phyloP scores from a whole-genome alignment of 2,113 vertebrate species.

The Cephalopholis sonnerati region DNA sequence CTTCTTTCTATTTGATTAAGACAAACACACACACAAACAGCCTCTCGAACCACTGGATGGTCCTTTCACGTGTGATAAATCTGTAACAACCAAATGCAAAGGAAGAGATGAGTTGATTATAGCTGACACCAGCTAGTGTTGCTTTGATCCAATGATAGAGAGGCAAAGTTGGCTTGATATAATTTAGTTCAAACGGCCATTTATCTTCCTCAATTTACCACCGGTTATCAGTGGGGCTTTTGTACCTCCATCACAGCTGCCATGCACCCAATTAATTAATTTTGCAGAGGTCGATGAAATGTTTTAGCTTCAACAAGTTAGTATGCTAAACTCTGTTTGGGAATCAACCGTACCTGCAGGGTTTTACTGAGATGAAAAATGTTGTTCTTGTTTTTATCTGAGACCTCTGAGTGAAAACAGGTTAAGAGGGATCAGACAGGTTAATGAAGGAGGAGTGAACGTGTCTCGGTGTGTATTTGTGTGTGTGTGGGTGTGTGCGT shows the following conservation, averaged over 20 bases:
- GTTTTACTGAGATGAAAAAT: constrained; percentile 25
- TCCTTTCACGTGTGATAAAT: constrained; percentile 45
- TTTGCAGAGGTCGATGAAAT: constrained; percentile 37
- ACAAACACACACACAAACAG: constrained; percentile 38
- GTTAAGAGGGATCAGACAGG: constrained; percentile 21
- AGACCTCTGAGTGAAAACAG: constrained; percentile 26
- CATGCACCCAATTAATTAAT: constrained; percentile 48
- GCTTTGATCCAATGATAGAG: constrained; percentile 54
- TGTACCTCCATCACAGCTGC: constrained; percentile 24
- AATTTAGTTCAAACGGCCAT: constrained; percentile 56
- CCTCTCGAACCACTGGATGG: constrained; percentile 11
- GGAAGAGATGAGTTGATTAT: constrained; percentile 49
- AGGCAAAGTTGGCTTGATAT: constrained; percentile 35
- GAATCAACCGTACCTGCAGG: constrained; percentile 10
- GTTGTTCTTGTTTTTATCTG: constrained; percentile 29
- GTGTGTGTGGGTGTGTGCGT: not conserved
- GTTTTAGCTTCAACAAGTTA: constrained; percentile 29
- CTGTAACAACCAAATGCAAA: constrained; percentile 28
- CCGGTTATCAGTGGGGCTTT: constrained; percentile 39
- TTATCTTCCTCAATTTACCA: constrained; percentile 58
- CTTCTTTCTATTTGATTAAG: constrained; percentile 43
- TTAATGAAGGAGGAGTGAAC: constrained; percentile 28
- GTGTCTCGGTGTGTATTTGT: constrained; percentile 10
- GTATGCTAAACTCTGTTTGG: constrained; percentile 4
- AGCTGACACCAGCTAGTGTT: constrained; percentile 45